phyloP scores from a whole-genome alignment of 2,797 vertebrate genomes.

The Ispidina lecontei region DNA sequence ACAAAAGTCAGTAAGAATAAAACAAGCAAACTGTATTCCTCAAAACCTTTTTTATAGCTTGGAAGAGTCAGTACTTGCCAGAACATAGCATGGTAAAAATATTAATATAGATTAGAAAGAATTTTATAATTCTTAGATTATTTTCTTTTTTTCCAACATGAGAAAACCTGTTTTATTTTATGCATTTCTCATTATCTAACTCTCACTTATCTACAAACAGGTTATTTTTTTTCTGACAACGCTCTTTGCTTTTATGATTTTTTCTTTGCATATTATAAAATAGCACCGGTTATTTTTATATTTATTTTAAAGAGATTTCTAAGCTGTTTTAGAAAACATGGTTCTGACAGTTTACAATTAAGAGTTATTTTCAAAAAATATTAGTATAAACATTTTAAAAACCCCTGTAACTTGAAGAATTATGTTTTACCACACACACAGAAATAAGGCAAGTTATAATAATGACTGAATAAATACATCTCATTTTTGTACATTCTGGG shows the following conservation, averaged over 20 bases:
- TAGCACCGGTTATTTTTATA: too few relatives aligned
- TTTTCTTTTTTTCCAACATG: fast-evolving
- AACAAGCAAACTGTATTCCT: background rate
- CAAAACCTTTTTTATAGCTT: background rate
- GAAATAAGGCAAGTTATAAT: too few relatives aligned
- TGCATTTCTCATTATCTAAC: background rate
- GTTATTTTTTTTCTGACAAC: background rate
- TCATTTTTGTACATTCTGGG: too few relatives aligned
- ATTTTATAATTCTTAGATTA: background rate
- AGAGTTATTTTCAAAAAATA: too few relatives aligned
- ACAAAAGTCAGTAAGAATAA: background rate
- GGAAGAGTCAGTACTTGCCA: background rate
- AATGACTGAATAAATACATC: too few relatives aligned
- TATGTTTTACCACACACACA: too few relatives aligned
- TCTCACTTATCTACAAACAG: background rate
- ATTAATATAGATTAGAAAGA: background rate
- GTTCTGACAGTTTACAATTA: too few relatives aligned
- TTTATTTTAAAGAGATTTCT: too few relatives aligned
- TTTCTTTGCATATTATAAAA: too few relatives aligned
- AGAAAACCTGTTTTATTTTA: background rate
- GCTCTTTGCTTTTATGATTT: background rate
- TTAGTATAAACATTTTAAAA: too few relatives aligned
- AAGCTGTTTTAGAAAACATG: too few relatives aligned
- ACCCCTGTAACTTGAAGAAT: too few relatives aligned
- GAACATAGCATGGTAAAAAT: background rate